Evolutionary conservation across 2,888 invertebrate species (phyloP).

Genomic region (Sacculina carcini): DNA sequence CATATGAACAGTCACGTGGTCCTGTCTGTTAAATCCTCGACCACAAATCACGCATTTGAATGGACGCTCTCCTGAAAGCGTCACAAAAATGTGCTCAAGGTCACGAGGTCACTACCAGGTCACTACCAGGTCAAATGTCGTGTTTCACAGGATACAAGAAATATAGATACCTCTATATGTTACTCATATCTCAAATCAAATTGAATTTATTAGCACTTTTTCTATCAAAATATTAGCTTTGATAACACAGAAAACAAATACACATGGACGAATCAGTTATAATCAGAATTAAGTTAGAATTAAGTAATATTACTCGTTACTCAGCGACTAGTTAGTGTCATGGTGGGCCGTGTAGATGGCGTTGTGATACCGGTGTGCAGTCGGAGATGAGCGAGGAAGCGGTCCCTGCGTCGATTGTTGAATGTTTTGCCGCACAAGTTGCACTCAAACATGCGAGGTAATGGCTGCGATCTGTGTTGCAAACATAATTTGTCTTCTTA

Average conservation of each 20-base stretch:
- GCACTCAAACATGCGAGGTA: slow-evolving; percentile 6
- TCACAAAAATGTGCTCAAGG: not conserved
- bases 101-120: not conserved
- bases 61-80: slow-evolving; percentile 8
- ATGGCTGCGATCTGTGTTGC: not conserved
- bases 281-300: too few relatives aligned
- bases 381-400: slow-evolving; percentile 10
- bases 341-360: too few relatives aligned
- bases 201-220: too few relatives aligned
- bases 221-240: too few relatives aligned
- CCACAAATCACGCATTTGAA: slow-evolving; percentile 9
- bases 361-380: slow-evolving; percentile 10
- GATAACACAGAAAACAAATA: too few relatives aligned
- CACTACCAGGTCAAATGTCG: not conserved
- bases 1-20: slow-evolving; percentile 11
- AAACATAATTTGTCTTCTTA: too few relatives aligned
- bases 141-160: not conserved
- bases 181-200: too few relatives aligned
- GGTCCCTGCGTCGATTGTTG: slow-evolving; percentile 9
- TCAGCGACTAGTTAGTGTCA: too few relatives aligned
- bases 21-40: slow-evolving; percentile 9
- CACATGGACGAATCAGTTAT: too few relatives aligned
- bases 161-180: too few relatives aligned
- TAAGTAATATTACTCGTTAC: too few relatives aligned
- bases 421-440: slow-evolving; percentile 7